These are phyloP conservation scores for Cataglyphis hispanica DNA, from an alignment of 1,140 invertebrate species.

Conservation along the genomic window DNA sequence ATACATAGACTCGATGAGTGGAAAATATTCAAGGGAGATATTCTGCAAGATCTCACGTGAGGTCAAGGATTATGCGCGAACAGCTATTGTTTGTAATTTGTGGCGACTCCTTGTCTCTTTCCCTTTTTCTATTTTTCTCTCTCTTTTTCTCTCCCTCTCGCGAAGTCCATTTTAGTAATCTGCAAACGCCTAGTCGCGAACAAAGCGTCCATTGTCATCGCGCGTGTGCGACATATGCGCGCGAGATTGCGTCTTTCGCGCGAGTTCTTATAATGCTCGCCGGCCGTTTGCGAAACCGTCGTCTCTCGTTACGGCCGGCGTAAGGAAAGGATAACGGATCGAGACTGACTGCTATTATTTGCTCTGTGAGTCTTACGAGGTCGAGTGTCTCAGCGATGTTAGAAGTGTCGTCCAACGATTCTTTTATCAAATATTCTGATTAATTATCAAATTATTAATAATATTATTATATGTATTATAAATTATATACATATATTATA, in stretches of 20 bases:
- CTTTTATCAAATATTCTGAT: conserved; percentile 5
- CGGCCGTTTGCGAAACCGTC: conserved; percentile 49
- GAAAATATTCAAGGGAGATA: conserved; percentile 34
- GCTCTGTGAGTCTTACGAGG: conserved; percentile 20
- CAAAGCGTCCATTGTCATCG: conserved; percentile 70
- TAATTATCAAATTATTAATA: background rate
- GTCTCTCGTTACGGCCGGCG: conserved; percentile 46
- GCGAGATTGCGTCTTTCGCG: conserved; percentile 38
- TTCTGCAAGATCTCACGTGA: conserved; percentile 20
- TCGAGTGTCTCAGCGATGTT: conserved; percentile 1
- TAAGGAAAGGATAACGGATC: conserved; percentile 52
- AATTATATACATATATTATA: too few relatives aligned
- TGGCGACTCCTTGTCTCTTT: conserved; percentile 26
- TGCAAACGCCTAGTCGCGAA: conserved; percentile 40
- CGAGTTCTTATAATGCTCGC: conserved; percentile 34
- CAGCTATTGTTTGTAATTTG: conserved; percentile 61
- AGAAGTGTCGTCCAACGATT: conserved; percentile 23
- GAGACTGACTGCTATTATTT: conserved; percentile 50
- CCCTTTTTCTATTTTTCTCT: background rate
- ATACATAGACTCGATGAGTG: conserved; percentile 4
- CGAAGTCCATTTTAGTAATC: conserved; percentile 47
- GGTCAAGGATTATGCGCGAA: conserved; percentile 64
- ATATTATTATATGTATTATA: too few relatives aligned
- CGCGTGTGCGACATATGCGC: conserved; percentile 38
- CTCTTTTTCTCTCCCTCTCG: background rate